Base-by-base conservation (phyloP, 2,888 invertebrate species). In the Protonemura montana region DNA sequence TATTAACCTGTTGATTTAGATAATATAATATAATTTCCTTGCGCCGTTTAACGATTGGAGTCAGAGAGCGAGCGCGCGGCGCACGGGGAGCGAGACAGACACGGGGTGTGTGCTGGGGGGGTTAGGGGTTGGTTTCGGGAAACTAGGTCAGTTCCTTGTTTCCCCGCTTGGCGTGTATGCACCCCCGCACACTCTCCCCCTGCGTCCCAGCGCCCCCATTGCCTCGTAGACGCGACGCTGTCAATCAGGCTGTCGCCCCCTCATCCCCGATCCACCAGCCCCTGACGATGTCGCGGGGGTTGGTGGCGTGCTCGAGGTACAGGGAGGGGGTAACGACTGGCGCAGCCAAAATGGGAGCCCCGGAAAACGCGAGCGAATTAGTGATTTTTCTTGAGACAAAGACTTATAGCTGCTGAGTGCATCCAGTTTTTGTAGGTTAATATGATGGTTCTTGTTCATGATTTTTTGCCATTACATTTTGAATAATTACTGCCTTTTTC, bases 1-100 rank as follows among this genome's bases (percentile, higher is more conserved):
- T 59, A 59, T 59, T 59, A 59, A 59, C 59, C 59, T 59, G 59
- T 59, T 59, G 59, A 59, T 59, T 59, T 59, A 59, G 59, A 59
- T 59, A 59, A 59, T 59, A 59, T 59, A 59, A 59, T 59, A 59
- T 59, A 59, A 59, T 59, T 59, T 59, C 59, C 2, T 2, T 21
- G 59, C 13, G 59, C 59, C 59, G 59, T 59, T 59, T 59, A 59
- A 59, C 59, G 59, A 59, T 59, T 59, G 59, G 21, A 13, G 59
- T 21, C 16, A 21, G 59, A 59, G 59, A 59, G 59, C 16, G 59
- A 59, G 59, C 1, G 59, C 7, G 59, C 59, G 59, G 59, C 35
- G 35, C 3, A 59, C 16, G 59, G 59, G 16, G 59, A 59, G 59
- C 1, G 59, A 3, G 59, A 6, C 6, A 59, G 59, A 59, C 59